phyloP scores from a whole-genome alignment of 37 sponge, comb jelly and placozoan genomes.

The Theonella swinhoei region DNA sequence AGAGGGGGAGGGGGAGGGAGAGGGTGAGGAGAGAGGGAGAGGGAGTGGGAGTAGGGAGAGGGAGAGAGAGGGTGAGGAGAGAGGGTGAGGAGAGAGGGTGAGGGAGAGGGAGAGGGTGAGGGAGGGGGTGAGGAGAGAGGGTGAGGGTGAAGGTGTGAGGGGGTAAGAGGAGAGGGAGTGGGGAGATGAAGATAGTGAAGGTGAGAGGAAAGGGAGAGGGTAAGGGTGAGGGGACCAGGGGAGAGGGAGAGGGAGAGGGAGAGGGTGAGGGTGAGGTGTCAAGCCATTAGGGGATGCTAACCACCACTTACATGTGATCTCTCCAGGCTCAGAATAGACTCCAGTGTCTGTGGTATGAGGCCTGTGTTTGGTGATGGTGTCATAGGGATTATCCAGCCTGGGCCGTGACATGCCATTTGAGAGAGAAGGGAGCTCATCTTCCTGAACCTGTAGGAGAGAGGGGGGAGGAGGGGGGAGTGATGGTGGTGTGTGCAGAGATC shows the following conservation, averaged over 20 bases:
- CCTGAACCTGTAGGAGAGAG: not conserved
- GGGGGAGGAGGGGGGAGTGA: not conserved
- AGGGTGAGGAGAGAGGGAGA: too few species aligned
- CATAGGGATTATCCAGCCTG: conserved; percentile 46
- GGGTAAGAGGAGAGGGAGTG: not conserved
- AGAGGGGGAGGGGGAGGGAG: conserved; percentile 12
- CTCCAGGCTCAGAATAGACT: conserved; percentile 43
- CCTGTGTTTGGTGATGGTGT: conserved; percentile 27
- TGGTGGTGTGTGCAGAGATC: too few species aligned
- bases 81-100: not conserved
- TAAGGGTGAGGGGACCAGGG: not conserved
- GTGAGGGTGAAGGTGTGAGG: not conserved
- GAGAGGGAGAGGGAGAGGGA: not conserved
- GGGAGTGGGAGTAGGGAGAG: not conserved
- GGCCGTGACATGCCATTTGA: not conserved
- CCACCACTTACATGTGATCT: conserved; percentile 31
- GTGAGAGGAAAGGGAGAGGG: not conserved
- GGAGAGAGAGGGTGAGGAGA: not conserved
- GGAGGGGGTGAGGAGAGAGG: not conserved
- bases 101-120: not conserved
- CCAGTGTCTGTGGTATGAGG: conserved; percentile 9
- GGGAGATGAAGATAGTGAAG: not conserved
- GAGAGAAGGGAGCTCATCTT: not conserved
- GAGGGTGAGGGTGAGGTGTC: not conserved
- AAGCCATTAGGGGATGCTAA: too few species aligned